These are phyloP conservation scores for Leptoclinus maculatus DNA, from an alignment of 2,797 vertebrate genomes.

Conservation along the genomic window DNA sequence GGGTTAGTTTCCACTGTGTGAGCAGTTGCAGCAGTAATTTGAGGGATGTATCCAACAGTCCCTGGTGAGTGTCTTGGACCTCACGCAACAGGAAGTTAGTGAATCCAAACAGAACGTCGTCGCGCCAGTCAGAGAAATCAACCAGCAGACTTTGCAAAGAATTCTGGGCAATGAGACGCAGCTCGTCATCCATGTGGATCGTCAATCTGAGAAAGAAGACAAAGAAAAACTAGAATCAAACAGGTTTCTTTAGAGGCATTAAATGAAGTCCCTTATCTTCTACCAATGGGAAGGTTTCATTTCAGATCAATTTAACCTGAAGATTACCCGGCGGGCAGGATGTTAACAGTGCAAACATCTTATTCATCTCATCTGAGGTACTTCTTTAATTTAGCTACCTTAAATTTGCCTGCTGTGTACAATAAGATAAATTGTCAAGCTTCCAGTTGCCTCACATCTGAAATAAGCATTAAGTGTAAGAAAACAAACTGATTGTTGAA, in stretches of 20 bases:
- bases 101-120: conserved; percentile 96
- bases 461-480: neutral
- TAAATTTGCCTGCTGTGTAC: neutral
- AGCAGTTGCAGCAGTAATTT: conserved; percentile 95
- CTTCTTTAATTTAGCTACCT: neutral
- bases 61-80: conserved; percentile 94
- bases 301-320: neutral
- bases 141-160: conserved; percentile 96
- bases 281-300: neutral
- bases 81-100: conserved; percentile 95
- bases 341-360: neutral
- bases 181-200: conserved; percentile 98
- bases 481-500: neutral
- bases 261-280: neutral
- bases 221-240: conserved; percentile 4
- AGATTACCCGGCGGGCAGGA: neutral
- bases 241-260: neutral
- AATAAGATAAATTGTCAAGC: neutral
- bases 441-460: neutral
- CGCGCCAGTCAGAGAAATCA: conserved; percentile 97
- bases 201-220: conserved; percentile 85
- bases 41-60: conserved; percentile 93
- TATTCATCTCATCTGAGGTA: neutral
- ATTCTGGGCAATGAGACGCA: conserved; percentile 96
- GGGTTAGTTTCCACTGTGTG: conserved; percentile 95